Evolutionary conservation across 2,888 invertebrate genomes (phyloP).

Genomic region (Cylloceria caligata): DNA sequence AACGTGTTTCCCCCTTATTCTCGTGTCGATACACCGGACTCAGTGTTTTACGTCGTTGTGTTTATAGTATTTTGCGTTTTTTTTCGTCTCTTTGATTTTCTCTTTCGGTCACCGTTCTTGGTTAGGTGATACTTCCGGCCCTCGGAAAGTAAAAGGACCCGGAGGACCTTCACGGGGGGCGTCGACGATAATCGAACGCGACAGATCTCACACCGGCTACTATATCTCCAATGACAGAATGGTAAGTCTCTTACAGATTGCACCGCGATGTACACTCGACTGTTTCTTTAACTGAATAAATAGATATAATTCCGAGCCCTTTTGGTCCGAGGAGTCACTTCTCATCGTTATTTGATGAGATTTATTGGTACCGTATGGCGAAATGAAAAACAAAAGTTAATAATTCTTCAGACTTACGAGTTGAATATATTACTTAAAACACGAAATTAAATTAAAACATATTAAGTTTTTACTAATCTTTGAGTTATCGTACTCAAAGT

Average conservation of each 20-base stretch:
- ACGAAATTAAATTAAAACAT: no score
- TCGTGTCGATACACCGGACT: background rate
- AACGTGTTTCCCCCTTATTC: slow-evolving; percentile 20
- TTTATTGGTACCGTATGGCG: no score
- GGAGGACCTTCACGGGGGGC: slow-evolving; percentile 36
- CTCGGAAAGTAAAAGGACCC: slow-evolving; percentile 1
- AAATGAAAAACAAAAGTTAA: no score
- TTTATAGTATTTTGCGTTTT: background rate
- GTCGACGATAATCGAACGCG: slow-evolving; percentile 31
- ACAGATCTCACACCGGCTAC: slow-evolving; percentile 37
- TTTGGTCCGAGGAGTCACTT: background rate
- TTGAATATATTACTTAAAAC: no score
- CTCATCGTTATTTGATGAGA: no score
- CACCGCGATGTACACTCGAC: background rate
- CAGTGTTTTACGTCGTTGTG: background rate
- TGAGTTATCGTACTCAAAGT: no score
- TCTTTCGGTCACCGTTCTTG: background rate
- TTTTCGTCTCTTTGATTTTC: background rate
- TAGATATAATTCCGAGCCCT: no score
- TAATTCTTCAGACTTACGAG: no score
- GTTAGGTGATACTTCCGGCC: background rate
- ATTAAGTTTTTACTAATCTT: no score
- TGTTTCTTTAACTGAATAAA: background rate
- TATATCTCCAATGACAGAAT: slow-evolving; percentile 57
- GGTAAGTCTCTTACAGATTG: slow-evolving; percentile 25